Evolutionary conservation across 2,888 invertebrate genomes (phyloP), one percentile per base, ranked within the genome.

Genomic region (Cremastinae sp.): DNA sequence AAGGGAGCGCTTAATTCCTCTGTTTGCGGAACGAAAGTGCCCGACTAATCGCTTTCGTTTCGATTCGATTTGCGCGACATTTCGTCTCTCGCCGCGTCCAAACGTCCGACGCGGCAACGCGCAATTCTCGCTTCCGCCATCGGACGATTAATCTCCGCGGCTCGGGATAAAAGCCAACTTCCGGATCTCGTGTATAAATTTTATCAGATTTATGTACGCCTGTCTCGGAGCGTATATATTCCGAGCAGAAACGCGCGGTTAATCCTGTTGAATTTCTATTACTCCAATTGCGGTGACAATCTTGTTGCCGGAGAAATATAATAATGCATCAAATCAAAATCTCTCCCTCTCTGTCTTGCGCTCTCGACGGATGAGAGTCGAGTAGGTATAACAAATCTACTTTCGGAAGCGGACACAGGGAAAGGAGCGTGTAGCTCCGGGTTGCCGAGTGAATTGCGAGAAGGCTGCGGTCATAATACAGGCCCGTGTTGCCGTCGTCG

Each of bases 21-120:
- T 79, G 75, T 79, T 80, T 75, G 79, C 70, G 61, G 49, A 62
- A 76, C 66, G 68, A 75, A 80, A 80, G 78, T 79, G 75, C 69
- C 75, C 74, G 73, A 76, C 78, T 79, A 80, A 80, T 80, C 80
- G 79, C 74, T 69, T 72, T 54, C 61, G 45, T 71, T 77, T 69
- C 68, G 61, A 78, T 78, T 79, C 78, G 77, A 76, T 79, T 76
- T 74, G 65, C 51, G 64, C 56, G 43, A 51, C 56, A 58, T 36
- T 54, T 16, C 38, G 16, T 20, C 22, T 38, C 72, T 43, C 14
- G 9, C 51, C 38, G 18, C 45, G 20, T 41, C 14, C 16, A 54
- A 54, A 12, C 53, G 47, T 54, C 18, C 4, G 41, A 68, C 16
- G 28, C 16, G 34, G 47, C 38, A n/a, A n/a, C 22, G n/a, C 36